Evolutionary conservation across 2,113 vertebrate genomes (phyloP), one percentile per base, ranked within the genome.

Genomic region (Eira barbara): DNA sequence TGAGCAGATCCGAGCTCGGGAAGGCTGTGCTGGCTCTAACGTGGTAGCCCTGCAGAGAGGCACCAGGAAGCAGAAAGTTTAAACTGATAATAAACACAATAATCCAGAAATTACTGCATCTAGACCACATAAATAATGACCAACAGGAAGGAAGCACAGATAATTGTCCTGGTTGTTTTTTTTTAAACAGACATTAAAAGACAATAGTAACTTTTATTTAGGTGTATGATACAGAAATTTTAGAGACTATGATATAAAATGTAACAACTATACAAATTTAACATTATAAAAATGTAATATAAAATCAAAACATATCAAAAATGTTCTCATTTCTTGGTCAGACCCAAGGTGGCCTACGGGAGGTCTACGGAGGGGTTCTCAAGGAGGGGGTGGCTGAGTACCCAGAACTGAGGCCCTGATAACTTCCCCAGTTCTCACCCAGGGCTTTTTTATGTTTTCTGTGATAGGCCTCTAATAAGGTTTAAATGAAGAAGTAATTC

Each of bases 51-150:
- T 59, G n/a, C 31, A 42, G 6, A 89, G 18, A 57, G 42, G 74
- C 27, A 93, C 67, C 47, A 80, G 67, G 49, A 97, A 92, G 92
- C 49, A 94, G 36, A 93, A 95, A 96, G 34, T 81, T 94, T 90
- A 96, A 74, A 57, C 0, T 31, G 20, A 4, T 76, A 73, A 65
- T 55, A 93, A 65, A 80, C 4, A 84, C 47, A 89, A 90, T 63
- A 65, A 69, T 45, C 71, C 47, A 93, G 69, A 49, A 95, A 92
- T 27, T 83, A 90, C 69, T 76, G 7, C 34, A 67, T 25, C 27
- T 80, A 83, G 57, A 80, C 15, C 36, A 93, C 52, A 82, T 45
- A 95, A 78, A 80, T 61, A 59, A 71, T 78, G 36, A 84, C 23
- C 39, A 80, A 86, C 10, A 92, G 65, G 34, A 80, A 95, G 52